Base-by-base conservation (phyloP, 2,888 invertebrate species). In the Noctua fimbriata region DNA sequence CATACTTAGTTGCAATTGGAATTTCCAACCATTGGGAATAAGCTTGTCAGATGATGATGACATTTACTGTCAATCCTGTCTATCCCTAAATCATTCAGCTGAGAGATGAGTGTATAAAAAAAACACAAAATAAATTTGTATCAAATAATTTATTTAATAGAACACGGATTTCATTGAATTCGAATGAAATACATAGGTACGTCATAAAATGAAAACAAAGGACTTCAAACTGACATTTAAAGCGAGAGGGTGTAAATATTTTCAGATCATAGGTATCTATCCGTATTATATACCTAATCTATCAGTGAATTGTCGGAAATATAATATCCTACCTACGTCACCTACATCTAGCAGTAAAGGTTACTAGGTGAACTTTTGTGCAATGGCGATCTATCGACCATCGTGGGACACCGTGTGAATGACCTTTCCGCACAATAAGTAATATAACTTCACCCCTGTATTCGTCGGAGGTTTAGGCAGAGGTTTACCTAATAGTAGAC, bases 291-390 rank as follows among this genome's bases (percentile, higher is more conserved):
- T 3, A 36, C 32, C 32, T n/a, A 44, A 28, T 60, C 44, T 9
- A 71, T 60, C 6, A n/a, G 58, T 41, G 18, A 73, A 49, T 28
- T 36, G 47, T 32, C 44, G n/a, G n/a, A 28, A 36, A 76, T 55
- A 41, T n/a, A 28, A 41, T 16, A 44, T 44, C 44, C 44, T 49
- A 28, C 49, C 6, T 52, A 52, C 10, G 12, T 49, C 21, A 52
- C n/a, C 41, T 24, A 55, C 1, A 41, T 28, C 21, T 1, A 24
- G 55, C 55, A 2, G 16, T 16, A 74, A 81, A 81, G 75, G 66
- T 81, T 71, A 81, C 70, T 58, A 44, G 74, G 75, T 71, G 66
- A 81, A 75, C 81, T 70, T 60, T 60, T 10, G 70, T 75, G 75
- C 71, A 78, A 24, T 70, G 75, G 82, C 66, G 75, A 16, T 60